Evolutionary conservation across 2,113 vertebrate species (phyloP), one percentile per base, ranked within the genome.

Genomic region (Thamnaconus septentrionalis): DNA sequence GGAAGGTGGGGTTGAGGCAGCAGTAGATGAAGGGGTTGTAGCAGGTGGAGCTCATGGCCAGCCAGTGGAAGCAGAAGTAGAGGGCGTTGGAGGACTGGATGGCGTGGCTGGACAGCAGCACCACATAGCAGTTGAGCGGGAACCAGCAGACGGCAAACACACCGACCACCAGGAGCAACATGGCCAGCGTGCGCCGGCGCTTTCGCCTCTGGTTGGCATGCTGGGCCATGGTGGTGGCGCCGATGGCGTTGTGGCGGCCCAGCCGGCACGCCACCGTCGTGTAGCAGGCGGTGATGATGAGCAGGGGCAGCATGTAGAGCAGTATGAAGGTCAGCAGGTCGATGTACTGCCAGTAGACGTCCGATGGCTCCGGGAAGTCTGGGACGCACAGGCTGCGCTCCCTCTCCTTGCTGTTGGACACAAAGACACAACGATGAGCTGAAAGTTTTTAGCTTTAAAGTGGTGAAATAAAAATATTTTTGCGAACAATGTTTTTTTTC

Each of bases 21-120:
- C 96, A 98, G 88, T 98, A 98, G 81, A 97, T 96, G 87, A 97
- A 98, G 5, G 96, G 96, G 79, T 98, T 98, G 87, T 96, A 97
- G 87, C 96, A 98, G 53, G 96, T 96, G 80, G 96, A 96, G 86
- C 96, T 98, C 93, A 93, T 96, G 6, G 96, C 96, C 0, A 98
- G 88, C 96, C 96, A 98, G 82, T 98, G 96, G 81, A 98, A 98
- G 75, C 92, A 90, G 0, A 98, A 98, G 80, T 96, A 98, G 55
- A 96, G 73, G 44, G 88, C 92, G 0, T 97, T 97, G 74, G 93
- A 98, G 60, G 92, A 93, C 56, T 55, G 91, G 70, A 97, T 95
- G 71, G 90, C 91, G 82, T 94, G 94, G 85, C 94, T 97, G 81
- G 96, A 97, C 40, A 97, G 91, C 11, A 97, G 93, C 67, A 98